Evolutionary conservation across 35 echinoderm and acorn worm species (phyloP).

Genomic region (Apostichopus japonicus): DNA sequence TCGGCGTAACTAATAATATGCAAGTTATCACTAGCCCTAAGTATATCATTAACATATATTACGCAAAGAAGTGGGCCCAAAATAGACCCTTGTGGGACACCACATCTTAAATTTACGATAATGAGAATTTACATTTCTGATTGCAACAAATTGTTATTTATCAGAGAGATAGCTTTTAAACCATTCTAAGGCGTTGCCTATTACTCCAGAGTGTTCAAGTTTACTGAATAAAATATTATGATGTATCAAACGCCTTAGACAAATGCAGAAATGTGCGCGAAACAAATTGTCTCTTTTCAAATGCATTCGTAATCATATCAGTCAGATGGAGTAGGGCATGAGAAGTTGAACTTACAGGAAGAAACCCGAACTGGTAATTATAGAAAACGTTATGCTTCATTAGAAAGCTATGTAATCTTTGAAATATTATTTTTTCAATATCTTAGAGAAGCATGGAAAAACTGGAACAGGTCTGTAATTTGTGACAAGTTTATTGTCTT

Average conservation of each 20-base stretch:
- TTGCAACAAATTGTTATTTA: background rate
- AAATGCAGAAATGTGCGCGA: background rate
- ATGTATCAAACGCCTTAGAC: background rate
- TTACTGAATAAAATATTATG: conserved; percentile 1
- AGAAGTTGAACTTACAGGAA: too few relatives aligned
- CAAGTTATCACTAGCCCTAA: background rate
- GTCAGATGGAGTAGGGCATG: background rate
- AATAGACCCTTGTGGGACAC: background rate
- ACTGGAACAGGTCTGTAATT: too few relatives aligned
- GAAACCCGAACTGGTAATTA: background rate
- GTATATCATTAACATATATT: conserved; percentile 1
- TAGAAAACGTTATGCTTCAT: conserved; percentile 8
- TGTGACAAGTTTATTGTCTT: too few relatives aligned
- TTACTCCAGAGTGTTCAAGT: background rate
- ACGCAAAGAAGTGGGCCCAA: background rate
- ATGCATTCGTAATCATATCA: background rate
- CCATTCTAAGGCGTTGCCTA: background rate
- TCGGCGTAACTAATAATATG: background rate
- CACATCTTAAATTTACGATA: background rate
- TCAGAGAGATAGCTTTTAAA: background rate
- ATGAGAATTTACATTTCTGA: background rate
- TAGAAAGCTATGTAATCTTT: background rate
- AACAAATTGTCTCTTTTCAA: conserved; percentile 13
- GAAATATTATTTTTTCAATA: conserved; percentile 2
- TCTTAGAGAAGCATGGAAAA: background rate